Base-by-base conservation (phyloP, 1,140 invertebrate species). In the Cyclargus thomasi region DNA sequence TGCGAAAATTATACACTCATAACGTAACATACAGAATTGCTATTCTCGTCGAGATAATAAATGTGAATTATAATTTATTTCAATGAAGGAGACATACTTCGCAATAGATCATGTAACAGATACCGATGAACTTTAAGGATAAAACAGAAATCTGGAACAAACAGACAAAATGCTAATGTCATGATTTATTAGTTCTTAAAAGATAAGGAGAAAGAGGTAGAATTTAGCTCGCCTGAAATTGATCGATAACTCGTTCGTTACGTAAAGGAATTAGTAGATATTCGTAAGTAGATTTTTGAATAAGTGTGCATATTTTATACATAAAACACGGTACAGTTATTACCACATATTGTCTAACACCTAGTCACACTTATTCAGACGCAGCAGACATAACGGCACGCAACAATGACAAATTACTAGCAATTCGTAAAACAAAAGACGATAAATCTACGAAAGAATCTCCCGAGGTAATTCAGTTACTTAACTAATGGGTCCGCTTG, bases 401-500 rank as follows among this genome's bases (percentile, higher is more conserved):
- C 65, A 35, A 57, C 17, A 20, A 39, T 21, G 55, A 36, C 21
- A 57, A 66, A 57, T 23, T 59, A 17, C 17, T 55, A n/a, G 23
- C 21, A 35, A 36, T 66, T 62, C 29, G 17, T 22, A 53, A 18
- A 66, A 67, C 62, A 55, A 36, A 36, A 53, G 59, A 39, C 71
- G 21, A 73, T 76, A 78, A 78, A 74, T 75, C 69, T 76, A 69
- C 53, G 73, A 65, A 71, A 67, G 72, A 67, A 55, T n/a, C 47
- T 35, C 39, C 23, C 11, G 35, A 23, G 17, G 35, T 39, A 53
- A 39, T 70, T 69, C 69, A 67, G 68, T 72, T 68, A 72, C 67
- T 73, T 71, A 67, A 73, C 69, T 74, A 79, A 79, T 75, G 70
- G 70, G 57, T 64, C 70, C 71, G 67, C 70, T 67, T 75, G 65